Evolutionary conservation across 2,888 invertebrate genomes (phyloP), one percentile per base, ranked within the genome.

Genomic region (Laspeyria flexula): DNA sequence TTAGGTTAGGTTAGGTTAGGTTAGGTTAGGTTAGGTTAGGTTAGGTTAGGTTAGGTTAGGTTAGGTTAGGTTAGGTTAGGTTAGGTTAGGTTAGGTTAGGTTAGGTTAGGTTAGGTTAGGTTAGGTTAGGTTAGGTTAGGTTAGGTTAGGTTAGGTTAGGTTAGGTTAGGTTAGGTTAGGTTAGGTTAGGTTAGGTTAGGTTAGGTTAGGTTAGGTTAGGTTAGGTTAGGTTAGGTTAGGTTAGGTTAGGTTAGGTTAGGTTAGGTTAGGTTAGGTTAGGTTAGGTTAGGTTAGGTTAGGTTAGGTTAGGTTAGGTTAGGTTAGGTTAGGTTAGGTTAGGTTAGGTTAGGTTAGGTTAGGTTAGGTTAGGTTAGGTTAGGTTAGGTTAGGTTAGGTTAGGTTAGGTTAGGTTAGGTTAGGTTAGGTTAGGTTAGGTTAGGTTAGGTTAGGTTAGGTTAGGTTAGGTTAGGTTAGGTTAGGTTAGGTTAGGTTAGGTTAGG

Each of bases 261-360:
- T 30, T 43, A 31, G 43, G 31, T 31, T 33, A 31, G 33, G 31
- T 43, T 23, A 34, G 43, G 35, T 43, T 33, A 35, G 34, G 43
- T 43, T 43, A 43, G 50, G 43, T 34, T 50, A 44, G 34, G 50
- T 43, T 43, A 44, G 44, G 43, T 50, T 39, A 41, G 44, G 45
- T 40, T 51, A 34, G 35, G 41, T 40, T 35, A 45, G 46, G 46
- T 46, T 46, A 46, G 46, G 46, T 39, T 46, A 46, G 46, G 46
- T 46, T 40, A 40, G 46, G 46, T 23, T 23, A 23, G 23, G 23
- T 23, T 23, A 15, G 27, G 9, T 10, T 9, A 3, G 25, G 11
- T 34, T 48, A 41, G 48, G 42, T 35, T 42, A 30, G 48, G 48
- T 46, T 40, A 55, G 55, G 55, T 46, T 50, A 51, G 50, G 50